Percentiles rank a stretch among this genome's conserved stretches.
phyloP scores from a whole-genome alignment of 2,797 vertebrate species.

The Mallotus villosus region DNA sequence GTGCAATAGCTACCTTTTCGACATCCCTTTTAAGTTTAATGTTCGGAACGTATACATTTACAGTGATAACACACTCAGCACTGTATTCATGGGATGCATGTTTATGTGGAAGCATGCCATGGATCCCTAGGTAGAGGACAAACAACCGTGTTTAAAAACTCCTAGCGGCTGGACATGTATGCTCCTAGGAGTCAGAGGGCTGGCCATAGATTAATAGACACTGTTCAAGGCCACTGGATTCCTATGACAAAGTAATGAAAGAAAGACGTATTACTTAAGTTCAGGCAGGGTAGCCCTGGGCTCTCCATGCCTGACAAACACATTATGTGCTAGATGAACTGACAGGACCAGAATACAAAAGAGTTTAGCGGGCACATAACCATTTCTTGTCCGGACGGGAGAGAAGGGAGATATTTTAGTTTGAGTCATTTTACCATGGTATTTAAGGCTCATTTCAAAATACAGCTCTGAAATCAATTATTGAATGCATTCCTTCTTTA shows the following conservation, averaged over 20 bases:
- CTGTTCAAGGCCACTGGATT: slow-evolving; percentile 67
- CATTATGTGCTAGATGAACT: slow-evolving; percentile 67
- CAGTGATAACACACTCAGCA: too few species aligned
- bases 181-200: slow-evolving; percentile 38
- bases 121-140: too few species aligned
- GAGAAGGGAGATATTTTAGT: not conserved
- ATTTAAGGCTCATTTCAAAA: not conserved
- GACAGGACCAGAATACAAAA: slow-evolving; percentile 62
- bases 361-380: slow-evolving; percentile 35
- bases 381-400: slow-evolving; percentile 27
- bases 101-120: too few species aligned
- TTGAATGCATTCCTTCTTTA: too few species aligned
- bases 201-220: slow-evolving; percentile 62
- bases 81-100: too few species aligned
- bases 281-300: slow-evolving; percentile 60
- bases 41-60: too few species aligned
- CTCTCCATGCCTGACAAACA: slow-evolving; percentile 70
- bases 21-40: too few species aligned
- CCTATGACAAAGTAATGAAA: slow-evolving; percentile 77
- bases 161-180: slow-evolving; percentile 31
- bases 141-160: not conserved
- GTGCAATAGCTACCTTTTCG: not conserved
- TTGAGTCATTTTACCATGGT: not conserved
- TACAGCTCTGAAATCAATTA: too few species aligned
- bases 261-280: slow-evolving; percentile 69